Evolutionary conservation across 37 sponge, comb jelly and placozoan species (phyloP).

Genomic region (Lycopodina hypogea): DNA sequence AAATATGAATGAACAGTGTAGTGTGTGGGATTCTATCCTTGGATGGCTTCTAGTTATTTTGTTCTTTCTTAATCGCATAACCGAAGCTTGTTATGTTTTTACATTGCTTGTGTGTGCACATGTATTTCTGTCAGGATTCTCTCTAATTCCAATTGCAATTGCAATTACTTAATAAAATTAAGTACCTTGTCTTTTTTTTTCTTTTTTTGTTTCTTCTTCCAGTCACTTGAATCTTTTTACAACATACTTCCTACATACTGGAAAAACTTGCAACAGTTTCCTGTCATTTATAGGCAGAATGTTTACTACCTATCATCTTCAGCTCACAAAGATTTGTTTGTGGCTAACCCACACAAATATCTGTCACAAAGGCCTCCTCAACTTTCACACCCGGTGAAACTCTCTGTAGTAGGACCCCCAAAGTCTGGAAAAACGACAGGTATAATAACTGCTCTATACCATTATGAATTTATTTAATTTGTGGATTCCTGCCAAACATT

Average conservation of each 20-base stretch:
- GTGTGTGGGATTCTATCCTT: no score
- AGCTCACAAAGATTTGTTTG: constrained; percentile 58
- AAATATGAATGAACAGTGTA: no score
- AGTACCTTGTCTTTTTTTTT: background rate
- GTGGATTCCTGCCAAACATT: no score
- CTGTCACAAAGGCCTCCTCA: constrained; percentile 58
- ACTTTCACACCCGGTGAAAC: constrained; percentile 62
- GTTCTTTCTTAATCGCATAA: no score
- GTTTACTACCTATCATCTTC: constrained; percentile 68
- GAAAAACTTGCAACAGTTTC: constrained; percentile 33
- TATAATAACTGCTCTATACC: constrained; percentile 2
- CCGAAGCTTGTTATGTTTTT: no score
- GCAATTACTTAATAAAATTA: no score
- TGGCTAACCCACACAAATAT: constrained; percentile 73
- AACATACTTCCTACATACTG: constrained; percentile 26
- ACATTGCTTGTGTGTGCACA: no score
- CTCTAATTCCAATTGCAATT: no score
- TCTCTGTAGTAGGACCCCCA: constrained; percentile 90
- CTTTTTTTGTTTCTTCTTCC: background rate
- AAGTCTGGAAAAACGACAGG: constrained; percentile 93
- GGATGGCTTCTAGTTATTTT: no score
- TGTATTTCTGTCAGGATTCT: no score
- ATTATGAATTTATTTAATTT: background rate
- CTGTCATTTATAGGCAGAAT: constrained; percentile 69
- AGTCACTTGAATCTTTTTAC: constrained; percentile 19